Conservation (phyloP, 2,113 vertebrate genomes). For the Sialia sialis region DNA sequence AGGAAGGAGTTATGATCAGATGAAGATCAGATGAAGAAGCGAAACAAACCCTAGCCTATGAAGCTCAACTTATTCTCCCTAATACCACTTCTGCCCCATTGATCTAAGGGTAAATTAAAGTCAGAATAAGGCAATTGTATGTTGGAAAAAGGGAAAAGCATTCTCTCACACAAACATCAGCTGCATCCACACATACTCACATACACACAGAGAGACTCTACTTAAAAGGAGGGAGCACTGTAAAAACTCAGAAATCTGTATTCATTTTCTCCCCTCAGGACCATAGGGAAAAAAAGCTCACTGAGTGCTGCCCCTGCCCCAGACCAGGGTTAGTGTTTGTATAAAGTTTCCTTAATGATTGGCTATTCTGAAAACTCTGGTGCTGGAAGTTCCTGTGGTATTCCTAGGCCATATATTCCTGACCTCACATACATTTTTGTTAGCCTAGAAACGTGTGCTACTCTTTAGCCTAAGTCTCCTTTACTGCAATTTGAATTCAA, state of each 20-base stretch:
- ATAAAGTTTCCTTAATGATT: background rate
- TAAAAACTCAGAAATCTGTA: background rate
- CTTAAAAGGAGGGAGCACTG: background rate
- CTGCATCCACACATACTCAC: background rate
- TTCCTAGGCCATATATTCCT: background rate
- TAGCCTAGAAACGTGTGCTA: background rate
- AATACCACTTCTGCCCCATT: background rate
- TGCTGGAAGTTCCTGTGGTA: background rate
- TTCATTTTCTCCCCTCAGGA: background rate
- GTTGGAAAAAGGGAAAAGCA: background rate
- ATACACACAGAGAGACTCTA: background rate
- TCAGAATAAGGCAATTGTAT: background rate
- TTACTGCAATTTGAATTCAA: background rate
- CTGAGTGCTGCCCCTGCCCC: background rate
- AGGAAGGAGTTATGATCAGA: background rate
- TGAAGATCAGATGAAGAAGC: background rate
- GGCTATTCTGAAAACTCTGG: background rate
- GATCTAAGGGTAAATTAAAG: background rate
- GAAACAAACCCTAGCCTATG: background rate
- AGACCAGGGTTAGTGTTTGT: background rate
- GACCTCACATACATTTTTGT: background rate
- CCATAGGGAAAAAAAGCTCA: background rate
- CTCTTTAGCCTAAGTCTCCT: background rate
- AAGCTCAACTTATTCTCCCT: background rate
- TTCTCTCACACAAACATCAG: background rate